These are phyloP conservation scores for Rambutsinella grinnellia DNA, from an alignment of 2,888 invertebrate species.

Conservation along the genomic window DNA sequence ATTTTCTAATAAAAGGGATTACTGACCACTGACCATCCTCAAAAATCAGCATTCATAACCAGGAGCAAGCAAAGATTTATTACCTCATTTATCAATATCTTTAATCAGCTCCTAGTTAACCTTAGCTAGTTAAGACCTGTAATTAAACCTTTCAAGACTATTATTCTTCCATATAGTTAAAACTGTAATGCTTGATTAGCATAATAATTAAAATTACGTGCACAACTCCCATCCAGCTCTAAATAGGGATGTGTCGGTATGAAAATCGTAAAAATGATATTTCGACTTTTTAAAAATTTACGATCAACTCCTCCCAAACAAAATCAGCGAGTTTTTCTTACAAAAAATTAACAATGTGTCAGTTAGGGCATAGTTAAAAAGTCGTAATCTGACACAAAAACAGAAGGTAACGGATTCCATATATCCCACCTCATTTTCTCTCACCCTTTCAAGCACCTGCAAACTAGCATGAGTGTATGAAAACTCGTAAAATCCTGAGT, in stretches of 20 bases:
- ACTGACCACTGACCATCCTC: neutral
- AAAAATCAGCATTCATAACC: neutral
- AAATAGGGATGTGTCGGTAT: too few relatives aligned
- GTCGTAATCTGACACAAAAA: neutral
- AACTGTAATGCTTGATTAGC: neutral
- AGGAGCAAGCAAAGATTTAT: neutral
- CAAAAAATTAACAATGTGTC: neutral
- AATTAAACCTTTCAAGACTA: too few relatives aligned
- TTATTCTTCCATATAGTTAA: neutral
- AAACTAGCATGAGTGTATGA: neutral
- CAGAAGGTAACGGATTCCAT: neutral
- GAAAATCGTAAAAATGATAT: too few relatives aligned
- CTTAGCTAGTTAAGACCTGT: neutral
- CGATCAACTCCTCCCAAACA: too few relatives aligned
- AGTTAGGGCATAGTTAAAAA: neutral
- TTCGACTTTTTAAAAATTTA: too few relatives aligned
- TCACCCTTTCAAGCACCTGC: neutral
- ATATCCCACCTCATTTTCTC: constrained; percentile 14
- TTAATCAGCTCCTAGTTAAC: neutral
- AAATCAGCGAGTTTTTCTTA: too few relatives aligned
- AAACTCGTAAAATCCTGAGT: constrained; percentile 28
- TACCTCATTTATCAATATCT: neutral
- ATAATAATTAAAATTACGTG: neutral
- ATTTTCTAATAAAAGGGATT: neutral
- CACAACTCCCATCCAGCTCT: too few relatives aligned